Evolutionary conservation across 2,888 invertebrate genomes (phyloP).

Genomic region (Cataglyphis albicans): DNA sequence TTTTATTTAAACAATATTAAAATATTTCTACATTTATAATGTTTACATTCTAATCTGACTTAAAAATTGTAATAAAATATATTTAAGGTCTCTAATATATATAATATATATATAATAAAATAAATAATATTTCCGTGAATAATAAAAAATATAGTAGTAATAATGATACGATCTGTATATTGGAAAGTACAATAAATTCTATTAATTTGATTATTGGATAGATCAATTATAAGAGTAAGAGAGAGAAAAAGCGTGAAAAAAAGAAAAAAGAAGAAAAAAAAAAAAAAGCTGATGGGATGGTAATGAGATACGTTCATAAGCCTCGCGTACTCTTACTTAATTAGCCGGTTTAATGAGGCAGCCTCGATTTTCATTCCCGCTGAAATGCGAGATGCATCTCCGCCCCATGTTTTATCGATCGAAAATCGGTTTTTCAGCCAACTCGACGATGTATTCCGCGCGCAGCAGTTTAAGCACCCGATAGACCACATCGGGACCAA

Average conservation of each 20-base stretch:
- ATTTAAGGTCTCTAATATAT: neutral
- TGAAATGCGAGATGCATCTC: neutral
- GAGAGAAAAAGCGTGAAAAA: neutral
- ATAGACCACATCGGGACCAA: slow-evolving; percentile 70
- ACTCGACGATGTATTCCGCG: slow-evolving; percentile 11
- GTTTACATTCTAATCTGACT: neutral
- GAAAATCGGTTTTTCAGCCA: slow-evolving; percentile 54
- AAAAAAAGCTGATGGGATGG: slow-evolving; percentile 33
- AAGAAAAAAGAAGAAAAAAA: slow-evolving; percentile 37
- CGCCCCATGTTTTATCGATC: slow-evolving; percentile 43
- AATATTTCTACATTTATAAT: no score
- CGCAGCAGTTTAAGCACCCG: slow-evolving; percentile 66
- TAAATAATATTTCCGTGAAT: neutral
- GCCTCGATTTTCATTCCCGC: slow-evolving; percentile 45
- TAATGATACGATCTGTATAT: neutral
- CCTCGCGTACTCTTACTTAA: slow-evolving; percentile 52
- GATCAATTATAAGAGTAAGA: slow-evolving; percentile 24
- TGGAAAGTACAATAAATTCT: neutral
- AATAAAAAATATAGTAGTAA: neutral
- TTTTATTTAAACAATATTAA: neutral
- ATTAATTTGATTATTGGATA: slow-evolving; percentile 61
- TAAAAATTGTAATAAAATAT: neutral
- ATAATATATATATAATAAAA: neutral
- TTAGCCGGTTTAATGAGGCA: slow-evolving; percentile 52
- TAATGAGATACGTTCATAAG: slow-evolving; percentile 43